Evolutionary conservation across 2,888 invertebrate species (phyloP), one percentile per base, ranked within the genome.

Genomic region (Chouioia cunea): DNA sequence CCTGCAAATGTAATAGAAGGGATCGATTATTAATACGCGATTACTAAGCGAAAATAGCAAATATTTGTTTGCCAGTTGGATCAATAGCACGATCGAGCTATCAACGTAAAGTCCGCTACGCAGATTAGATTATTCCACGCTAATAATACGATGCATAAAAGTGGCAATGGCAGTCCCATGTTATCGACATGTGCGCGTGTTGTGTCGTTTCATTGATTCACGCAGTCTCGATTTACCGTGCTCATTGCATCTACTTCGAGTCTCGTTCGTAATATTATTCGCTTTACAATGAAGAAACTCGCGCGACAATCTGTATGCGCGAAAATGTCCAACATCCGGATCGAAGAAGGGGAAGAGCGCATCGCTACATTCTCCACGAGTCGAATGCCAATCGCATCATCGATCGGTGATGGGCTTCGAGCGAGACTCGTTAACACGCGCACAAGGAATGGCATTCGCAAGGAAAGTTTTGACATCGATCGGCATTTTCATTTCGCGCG

Each of bases 391-490:
- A n/a, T 50, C 50, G 50, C 15, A 2, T 50, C 2, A 10, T 23
- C 23, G 23, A 1, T 59, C 23, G 59, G 23, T 59, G 4, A 27
- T 15, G 0, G 4, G 50, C 3, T 15, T 22, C 53, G 16, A 15
- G 44, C 2, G 36, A 36, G 50, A 56, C 62, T 62, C 52, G 67
- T 62, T 68, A 62, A 46, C 47, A 10, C 36, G 48, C 46, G 27
- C n/a, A 68, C 50, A 66, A 65, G 71, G 69, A 71, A 65, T 71
- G 71, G 68, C 48, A 69, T 71, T 50, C 36, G 47, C n/a, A 4
- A 58, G 20, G 46, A 65, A 68, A 73, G 72, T 74, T 74, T 70
- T 73, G 73, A 65, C 73, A 71, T 70, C 73, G 63, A 70, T 70
- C 57, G 74, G 65, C 52, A 73, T 74, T 73, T 73, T 63, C 68